Evolutionary conservation across 2,113 vertebrate genomes (phyloP).

Genomic region (Erinaceus europaeus): DNA sequence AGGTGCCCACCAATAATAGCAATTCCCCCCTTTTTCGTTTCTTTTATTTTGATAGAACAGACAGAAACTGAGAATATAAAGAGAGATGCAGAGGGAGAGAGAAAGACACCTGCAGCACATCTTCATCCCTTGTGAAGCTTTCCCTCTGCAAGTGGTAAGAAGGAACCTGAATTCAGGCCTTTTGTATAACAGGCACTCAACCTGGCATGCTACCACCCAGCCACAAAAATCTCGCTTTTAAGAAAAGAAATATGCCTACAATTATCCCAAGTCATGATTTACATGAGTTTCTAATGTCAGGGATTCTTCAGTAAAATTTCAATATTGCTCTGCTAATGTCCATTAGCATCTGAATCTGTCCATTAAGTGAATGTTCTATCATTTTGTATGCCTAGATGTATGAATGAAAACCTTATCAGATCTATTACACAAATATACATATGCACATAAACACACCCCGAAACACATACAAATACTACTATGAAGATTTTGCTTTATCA

Average conservation of each 20-base stretch:
- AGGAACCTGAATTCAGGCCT: too few relatives aligned
- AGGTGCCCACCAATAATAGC: too few relatives aligned
- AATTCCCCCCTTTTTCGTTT: too few relatives aligned
- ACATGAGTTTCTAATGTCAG: background rate
- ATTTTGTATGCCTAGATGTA: background rate
- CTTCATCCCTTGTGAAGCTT: too few relatives aligned
- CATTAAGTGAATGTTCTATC: background rate
- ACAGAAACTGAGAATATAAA: too few relatives aligned
- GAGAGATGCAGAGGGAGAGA: too few relatives aligned
- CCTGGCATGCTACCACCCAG: too few relatives aligned
- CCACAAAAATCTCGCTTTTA: slow-evolving; percentile 1
- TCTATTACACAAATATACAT: background rate
- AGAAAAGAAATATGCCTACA: background rate
- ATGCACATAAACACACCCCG: background rate
- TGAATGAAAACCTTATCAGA: background rate
- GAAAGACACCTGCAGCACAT: too few relatives aligned
- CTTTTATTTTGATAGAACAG: too few relatives aligned
- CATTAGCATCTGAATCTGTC: background rate
- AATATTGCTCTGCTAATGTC: background rate
- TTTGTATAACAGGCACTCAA: too few relatives aligned
- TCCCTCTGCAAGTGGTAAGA: too few relatives aligned
- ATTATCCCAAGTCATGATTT: background rate
- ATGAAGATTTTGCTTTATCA: background rate
- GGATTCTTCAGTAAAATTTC: background rate
- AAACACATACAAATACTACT: background rate